Evolutionary conservation across 2,888 invertebrate genomes (phyloP).

Genomic region (Harpalus rufipes): DNA sequence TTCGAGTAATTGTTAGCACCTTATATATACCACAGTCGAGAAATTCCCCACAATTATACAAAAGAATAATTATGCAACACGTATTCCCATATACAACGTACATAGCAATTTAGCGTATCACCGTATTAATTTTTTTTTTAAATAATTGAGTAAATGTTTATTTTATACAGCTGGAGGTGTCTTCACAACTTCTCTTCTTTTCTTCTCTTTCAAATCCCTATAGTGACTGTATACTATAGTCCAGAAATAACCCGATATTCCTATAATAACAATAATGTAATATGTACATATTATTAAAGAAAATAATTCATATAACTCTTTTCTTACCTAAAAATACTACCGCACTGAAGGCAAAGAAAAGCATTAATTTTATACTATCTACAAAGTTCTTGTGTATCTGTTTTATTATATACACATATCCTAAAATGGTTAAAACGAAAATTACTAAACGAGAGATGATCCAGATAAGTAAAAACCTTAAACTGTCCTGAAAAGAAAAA

Average conservation of each 20-base stretch:
- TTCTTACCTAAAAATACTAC: conserved; percentile 8
- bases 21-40: too few species aligned
- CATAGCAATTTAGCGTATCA: not conserved
- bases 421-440: not conserved
- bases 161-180: conserved; percentile 2
- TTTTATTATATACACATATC: not conserved
- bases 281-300: not conserved
- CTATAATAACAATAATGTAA: conserved; percentile 1
- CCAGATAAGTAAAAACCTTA: not conserved
- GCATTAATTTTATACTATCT: not conserved
- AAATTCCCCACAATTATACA: too few species aligned
- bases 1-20: too few species aligned
- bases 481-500: not conserved
- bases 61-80: too few species aligned
- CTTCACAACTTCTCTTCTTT: conserved; percentile 14
- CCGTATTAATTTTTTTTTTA: too few species aligned
- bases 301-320: not conserved
- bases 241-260: conserved; percentile 16
- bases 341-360: not conserved
- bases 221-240: conserved; percentile 25
- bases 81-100: not conserved
- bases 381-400: not conserved
- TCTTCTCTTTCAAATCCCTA: not conserved
- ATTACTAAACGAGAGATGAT: not conserved
- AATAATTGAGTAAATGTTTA: not conserved